A percentile compares a stretch with the other conserved stretches of the same genome.
Evolutionary conservation across 2,888 invertebrate genomes (phyloP).

Genomic region (Anoplius nigerrimus): DNA sequence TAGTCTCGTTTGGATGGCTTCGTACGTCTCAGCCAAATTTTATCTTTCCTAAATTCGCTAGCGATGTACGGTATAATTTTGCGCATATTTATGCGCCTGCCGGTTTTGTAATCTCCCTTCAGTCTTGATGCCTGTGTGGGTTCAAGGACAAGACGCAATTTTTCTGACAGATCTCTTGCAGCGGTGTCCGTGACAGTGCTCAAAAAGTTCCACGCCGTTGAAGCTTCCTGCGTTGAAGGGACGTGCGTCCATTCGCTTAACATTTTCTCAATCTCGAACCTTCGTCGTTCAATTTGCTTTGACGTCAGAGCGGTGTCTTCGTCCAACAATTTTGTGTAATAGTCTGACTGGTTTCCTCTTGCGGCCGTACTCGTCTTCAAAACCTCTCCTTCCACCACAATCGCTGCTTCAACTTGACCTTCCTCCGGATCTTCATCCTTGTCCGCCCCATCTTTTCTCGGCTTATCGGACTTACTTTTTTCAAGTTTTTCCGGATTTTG

Average conservation of each 20-base stretch:
- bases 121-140: slow-evolving; percentile 95
- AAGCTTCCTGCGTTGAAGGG: slow-evolving; percentile 75
- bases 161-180: slow-evolving; percentile 93
- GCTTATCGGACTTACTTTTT: slow-evolving; percentile 68
- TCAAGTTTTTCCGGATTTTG: slow-evolving; percentile 75
- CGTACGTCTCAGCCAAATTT: slow-evolving; percentile 97
- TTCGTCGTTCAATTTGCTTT: slow-evolving; percentile 48
- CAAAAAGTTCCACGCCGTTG: slow-evolving; percentile 80
- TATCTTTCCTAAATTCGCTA: slow-evolving; percentile 98
- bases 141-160: slow-evolving; percentile 94
- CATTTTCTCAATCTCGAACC: slow-evolving; percentile 65
- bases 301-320: slow-evolving; percentile 29
- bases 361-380: slow-evolving; percentile 81
- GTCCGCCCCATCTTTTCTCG: slow-evolving; percentile 68
- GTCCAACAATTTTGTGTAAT: slow-evolving; percentile 80
- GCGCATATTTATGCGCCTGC: slow-evolving; percentile 98
- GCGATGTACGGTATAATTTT: slow-evolving; percentile 99
- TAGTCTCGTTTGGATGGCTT: slow-evolving; percentile 97
- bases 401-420: slow-evolving; percentile 76
- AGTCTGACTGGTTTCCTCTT: slow-evolving; percentile 84
- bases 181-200: slow-evolving; percentile 79
- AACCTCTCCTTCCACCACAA: slow-evolving; percentile 86
- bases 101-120: slow-evolving; percentile 97
- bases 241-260: slow-evolving; percentile 64
- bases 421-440: slow-evolving; percentile 73